phyloP scores from a whole-genome alignment of 2,113 vertebrate genomes.

The Macquaria ambigua region DNA sequence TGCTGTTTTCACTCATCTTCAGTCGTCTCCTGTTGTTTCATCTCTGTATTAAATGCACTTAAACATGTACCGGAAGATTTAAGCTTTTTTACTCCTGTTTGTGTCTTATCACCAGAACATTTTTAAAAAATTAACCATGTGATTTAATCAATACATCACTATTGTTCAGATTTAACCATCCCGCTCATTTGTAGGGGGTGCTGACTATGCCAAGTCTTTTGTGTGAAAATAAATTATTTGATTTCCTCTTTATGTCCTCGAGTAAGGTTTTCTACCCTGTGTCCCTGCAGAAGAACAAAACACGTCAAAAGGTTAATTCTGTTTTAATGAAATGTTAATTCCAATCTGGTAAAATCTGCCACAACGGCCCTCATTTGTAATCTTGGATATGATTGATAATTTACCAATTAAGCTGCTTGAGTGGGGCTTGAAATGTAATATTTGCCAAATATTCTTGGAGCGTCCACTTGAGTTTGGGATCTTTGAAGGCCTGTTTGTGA shows the following conservation, averaged over 20 bases:
- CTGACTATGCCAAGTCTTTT: constrained; percentile 20
- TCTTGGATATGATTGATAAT: background rate
- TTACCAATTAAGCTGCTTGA: background rate
- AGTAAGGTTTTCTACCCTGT: background rate
- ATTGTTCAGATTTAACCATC: background rate
- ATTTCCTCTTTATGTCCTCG: constrained; percentile 33
- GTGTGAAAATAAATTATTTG: constrained; percentile 45
- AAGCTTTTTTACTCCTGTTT: background rate
- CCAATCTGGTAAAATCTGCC: background rate
- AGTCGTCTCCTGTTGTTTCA: constrained; percentile 38
- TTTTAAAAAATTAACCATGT: background rate
- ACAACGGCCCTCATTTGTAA: background rate
- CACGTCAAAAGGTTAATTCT: background rate
- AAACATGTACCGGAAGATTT: constrained; percentile 37
- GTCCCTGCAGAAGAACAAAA: background rate
- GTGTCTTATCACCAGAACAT: background rate
- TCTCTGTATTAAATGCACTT: constrained; percentile 79
- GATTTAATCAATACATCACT: too few relatives aligned
- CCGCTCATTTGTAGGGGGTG: background rate
- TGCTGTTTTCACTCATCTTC: constrained; percentile 20
- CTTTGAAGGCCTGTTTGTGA: constrained; percentile 32
- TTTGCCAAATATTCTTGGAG: constrained; percentile 21
- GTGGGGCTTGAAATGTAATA: background rate
- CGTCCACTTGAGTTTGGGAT: constrained; percentile 7
- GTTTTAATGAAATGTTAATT: background rate